phyloP scores from a whole-genome alignment of 1,140 invertebrate genomes.

The Zelostemma sp. region DNA sequence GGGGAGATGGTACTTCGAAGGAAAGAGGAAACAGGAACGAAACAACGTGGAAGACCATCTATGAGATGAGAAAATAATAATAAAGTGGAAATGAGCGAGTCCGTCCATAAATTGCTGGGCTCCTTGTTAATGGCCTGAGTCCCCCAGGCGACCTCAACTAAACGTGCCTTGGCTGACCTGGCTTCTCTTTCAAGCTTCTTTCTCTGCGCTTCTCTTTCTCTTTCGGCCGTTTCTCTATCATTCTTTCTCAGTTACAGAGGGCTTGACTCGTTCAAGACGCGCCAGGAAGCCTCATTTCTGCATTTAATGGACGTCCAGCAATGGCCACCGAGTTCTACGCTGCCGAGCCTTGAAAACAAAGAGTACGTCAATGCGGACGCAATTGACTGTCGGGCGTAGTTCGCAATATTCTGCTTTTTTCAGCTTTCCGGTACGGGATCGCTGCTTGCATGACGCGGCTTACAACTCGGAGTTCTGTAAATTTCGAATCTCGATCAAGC shows the following conservation, averaged over 20 bases:
- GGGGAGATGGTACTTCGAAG: conserved; percentile 44
- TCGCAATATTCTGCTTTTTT: no score
- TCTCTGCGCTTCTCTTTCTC: conserved; percentile 17
- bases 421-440: no score
- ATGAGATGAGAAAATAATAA: conserved; percentile 72
- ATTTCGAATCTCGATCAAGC: no score
- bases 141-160: conserved; percentile 67
- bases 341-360: conserved; percentile 60
- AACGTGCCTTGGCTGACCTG: conserved; percentile 64
- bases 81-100: conserved; percentile 70
- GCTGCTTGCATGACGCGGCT: no score
- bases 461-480: no score
- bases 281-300: conserved; percentile 66
- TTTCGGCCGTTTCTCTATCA: conserved; percentile 24
- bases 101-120: conserved; percentile 70
- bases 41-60: conserved; percentile 63
- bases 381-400: conserved; percentile 65
- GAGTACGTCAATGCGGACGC: conserved; percentile 59
- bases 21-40: conserved; percentile 55
- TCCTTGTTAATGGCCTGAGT: conserved; percentile 70
- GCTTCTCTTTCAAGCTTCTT: conserved; percentile 48
- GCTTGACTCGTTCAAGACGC: conserved; percentile 60
- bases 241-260: conserved; percentile 44
- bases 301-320: conserved; percentile 67
- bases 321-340: conserved; percentile 61